A percentile compares a stretch with the other conserved stretches of the same genome.
phyloP scores from a whole-genome alignment of 2,888 invertebrate species.

The Ecdyonurus torrentis region DNA sequence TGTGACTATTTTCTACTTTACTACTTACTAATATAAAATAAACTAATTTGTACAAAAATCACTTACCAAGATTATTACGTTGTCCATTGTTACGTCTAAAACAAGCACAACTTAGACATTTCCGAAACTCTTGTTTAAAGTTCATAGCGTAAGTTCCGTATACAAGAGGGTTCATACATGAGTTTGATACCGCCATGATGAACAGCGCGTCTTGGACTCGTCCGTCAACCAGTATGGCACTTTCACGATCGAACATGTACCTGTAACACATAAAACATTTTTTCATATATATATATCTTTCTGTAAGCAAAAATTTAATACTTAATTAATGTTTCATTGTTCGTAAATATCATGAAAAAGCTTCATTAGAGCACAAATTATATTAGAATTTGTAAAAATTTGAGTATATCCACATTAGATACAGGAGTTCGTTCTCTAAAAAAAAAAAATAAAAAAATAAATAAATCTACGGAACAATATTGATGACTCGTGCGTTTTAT shows the following conservation, averaged over 20 bases:
- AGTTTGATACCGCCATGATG: slow-evolving; percentile 65
- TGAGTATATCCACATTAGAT: too few species aligned
- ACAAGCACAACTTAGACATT: slow-evolving; percentile 17
- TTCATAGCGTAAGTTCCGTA: slow-evolving; percentile 54
- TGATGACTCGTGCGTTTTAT: background rate
- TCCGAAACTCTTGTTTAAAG: slow-evolving; percentile 27
- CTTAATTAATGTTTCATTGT: background rate
- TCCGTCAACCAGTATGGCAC: slow-evolving; percentile 43
- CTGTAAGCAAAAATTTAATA: background rate
- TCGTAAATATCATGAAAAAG: too few species aligned
- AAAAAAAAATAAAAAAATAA: too few species aligned
- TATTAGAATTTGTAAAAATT: too few species aligned
- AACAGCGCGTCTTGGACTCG: slow-evolving; percentile 52
- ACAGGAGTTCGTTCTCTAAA: too few species aligned
- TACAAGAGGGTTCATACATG: slow-evolving; percentile 63
- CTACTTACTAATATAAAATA: too few species aligned
- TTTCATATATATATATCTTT: background rate
- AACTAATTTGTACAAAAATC: too few species aligned
- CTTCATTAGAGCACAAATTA: too few species aligned
- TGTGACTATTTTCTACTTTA: too few species aligned
- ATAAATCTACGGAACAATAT: too few species aligned
- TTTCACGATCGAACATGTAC: slow-evolving; percentile 51
- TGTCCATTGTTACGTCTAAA: background rate
- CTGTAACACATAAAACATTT: slow-evolving; percentile 24
- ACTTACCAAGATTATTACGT: too few species aligned